phyloP scores from a whole-genome alignment of 2,113 vertebrate genomes.

The Ifrita kowaldi region DNA sequence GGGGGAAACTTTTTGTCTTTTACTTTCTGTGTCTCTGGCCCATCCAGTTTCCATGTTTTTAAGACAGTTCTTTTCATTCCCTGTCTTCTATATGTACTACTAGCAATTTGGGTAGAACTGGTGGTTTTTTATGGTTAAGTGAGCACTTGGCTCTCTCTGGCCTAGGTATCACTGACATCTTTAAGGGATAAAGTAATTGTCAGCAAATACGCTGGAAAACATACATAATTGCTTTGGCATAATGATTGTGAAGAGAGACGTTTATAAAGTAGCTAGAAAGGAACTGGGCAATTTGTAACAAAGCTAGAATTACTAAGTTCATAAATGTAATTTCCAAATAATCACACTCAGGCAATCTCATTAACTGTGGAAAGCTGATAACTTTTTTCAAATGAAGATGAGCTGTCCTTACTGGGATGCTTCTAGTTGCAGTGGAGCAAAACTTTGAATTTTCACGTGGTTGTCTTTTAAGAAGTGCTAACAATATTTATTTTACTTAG shows the following conservation, averaged over 20 bases:
- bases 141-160: background rate
- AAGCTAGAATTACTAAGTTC: background rate
- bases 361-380: background rate
- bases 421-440: background rate
- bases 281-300: background rate
- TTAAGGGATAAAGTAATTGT: background rate
- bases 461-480: background rate
- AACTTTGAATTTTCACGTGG: background rate
- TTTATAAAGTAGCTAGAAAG: background rate
- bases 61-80: background rate
- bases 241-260: background rate
- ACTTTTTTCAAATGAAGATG: background rate
- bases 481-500: background rate
- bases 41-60: background rate
- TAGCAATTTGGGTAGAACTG: background rate
- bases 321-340: background rate
- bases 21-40: background rate
- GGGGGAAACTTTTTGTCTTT: background rate
- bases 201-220: background rate
- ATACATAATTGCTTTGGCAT: background rate
- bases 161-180: background rate
- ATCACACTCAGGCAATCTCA: background rate
- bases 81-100: background rate
- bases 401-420: background rate
- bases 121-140: background rate